These are phyloP conservation scores for Trochalopteron elliotii DNA, from an alignment of 2,113 vertebrate species.

Conservation along the genomic window DNA sequence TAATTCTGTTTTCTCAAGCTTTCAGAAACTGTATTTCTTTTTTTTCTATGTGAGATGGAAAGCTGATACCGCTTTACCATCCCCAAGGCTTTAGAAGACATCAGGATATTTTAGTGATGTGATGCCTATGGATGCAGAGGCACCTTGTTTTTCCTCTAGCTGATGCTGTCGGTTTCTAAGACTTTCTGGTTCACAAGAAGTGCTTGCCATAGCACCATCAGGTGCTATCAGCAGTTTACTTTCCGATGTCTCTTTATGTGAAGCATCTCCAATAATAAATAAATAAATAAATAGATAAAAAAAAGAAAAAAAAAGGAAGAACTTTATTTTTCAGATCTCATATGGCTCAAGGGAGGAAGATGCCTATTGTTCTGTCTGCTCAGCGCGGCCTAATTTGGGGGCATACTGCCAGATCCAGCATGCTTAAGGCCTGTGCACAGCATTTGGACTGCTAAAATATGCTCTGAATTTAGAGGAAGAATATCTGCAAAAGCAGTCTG, in stretches of 20 bases:
- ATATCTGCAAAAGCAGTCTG: background rate
- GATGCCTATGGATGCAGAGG: background rate
- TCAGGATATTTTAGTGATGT: background rate
- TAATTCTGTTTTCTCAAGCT: background rate
- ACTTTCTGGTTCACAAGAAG: background rate
- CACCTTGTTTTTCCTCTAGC: background rate
- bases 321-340: background rate
- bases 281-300: background rate
- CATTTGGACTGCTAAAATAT: background rate
- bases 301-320: background rate
- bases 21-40: background rate
- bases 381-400: background rate
- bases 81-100: background rate
- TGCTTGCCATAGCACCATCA: background rate
- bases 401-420: background rate
- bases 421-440: background rate
- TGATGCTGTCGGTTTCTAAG: background rate
- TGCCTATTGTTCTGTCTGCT: background rate
- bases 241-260: background rate
- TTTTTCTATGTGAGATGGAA: background rate
- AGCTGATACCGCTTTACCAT: background rate
- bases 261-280: background rate
- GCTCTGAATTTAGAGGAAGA: background rate
- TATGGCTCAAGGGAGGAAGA: background rate
- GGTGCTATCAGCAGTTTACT: background rate